Evolutionary conservation across 1,140 invertebrate species (phyloP).

Genomic region (Triops cancriformis): DNA sequence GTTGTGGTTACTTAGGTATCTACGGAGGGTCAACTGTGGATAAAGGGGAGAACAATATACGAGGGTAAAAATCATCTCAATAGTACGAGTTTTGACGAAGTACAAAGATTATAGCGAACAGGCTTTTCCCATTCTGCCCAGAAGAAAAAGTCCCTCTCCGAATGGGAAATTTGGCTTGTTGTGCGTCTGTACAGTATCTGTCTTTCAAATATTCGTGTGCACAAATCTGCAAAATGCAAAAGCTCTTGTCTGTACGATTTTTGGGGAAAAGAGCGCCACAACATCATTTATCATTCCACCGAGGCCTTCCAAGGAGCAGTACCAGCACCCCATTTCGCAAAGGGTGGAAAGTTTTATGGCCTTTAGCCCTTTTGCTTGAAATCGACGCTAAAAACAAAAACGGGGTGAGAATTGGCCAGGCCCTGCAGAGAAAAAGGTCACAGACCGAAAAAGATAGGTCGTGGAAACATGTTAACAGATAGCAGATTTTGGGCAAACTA

Average conservation of each 20-base stretch:
- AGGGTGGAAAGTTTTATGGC: background rate
- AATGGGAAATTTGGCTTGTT: background rate
- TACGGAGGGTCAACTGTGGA: too few relatives aligned
- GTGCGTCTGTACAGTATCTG: background rate
- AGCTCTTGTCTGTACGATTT: background rate
- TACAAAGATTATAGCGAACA: background rate
- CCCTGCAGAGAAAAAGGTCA: background rate
- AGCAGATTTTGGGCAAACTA: background rate
- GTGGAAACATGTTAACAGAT: background rate
- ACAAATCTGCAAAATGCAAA: slow-evolving; percentile 7
- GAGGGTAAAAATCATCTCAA: too few relatives aligned
- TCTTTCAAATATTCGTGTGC: background rate
- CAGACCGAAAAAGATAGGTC: background rate
- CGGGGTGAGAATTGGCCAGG: background rate
- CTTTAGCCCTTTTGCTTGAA: background rate
- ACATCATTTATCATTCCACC: slow-evolving; percentile 1
- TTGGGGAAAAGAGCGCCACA: background rate
- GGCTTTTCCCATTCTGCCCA: background rate
- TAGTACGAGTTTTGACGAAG: background rate
- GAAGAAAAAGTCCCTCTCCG: background rate
- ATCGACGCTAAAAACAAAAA: background rate
- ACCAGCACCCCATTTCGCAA: background rate
- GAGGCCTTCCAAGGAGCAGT: background rate
- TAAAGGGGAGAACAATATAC: too few relatives aligned
- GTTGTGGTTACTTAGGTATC: too few relatives aligned